A percentile compares a stretch with the other conserved stretches of the same genome.
phyloP scores from a whole-genome alignment of 2,113 vertebrate species.

The Zapus hudsonius region DNA sequence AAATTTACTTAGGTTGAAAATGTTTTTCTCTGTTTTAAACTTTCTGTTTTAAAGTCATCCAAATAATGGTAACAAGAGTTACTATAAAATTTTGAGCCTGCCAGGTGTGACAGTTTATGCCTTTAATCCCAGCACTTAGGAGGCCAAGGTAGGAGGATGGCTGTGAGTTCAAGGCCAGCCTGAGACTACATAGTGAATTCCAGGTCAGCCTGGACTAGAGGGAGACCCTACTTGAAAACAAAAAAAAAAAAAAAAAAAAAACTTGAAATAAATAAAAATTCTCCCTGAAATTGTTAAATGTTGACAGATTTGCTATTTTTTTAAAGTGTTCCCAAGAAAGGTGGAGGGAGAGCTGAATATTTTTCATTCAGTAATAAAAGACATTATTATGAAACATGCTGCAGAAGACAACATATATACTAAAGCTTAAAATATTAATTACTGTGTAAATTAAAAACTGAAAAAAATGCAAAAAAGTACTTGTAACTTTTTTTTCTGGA shows the following conservation, averaged over 20 bases:
- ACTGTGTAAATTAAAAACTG: constrained; percentile 1
- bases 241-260: not conserved
- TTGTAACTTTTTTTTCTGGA: constrained; percentile 81
- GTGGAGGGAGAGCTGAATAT: not conserved
- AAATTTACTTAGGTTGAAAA: too few relatives aligned
- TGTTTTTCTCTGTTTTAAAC: too few relatives aligned
- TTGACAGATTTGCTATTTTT: not conserved
- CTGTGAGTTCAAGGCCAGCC: too few relatives aligned
- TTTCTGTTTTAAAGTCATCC: not conserved
- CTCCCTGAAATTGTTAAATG: not conserved
- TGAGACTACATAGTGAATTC: too few relatives aligned
- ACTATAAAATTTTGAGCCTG: not conserved
- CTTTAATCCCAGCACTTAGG: too few relatives aligned
- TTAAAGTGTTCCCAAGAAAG: not conserved
- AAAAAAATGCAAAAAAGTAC: constrained; percentile 41
- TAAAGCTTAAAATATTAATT: constrained; percentile 15
- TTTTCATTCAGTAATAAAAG: constrained; percentile 29
- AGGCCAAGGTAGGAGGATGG: too few relatives aligned
- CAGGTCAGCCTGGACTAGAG: too few relatives aligned
- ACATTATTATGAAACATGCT: not conserved
- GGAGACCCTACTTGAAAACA: too few relatives aligned
- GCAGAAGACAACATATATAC: not conserved
- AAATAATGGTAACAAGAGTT: not conserved
- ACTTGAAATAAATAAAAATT: not conserved
- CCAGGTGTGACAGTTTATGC: not conserved